These are phyloP conservation scores for Agapornis canus DNA, from an alignment of 2,797 vertebrate genomes.

Conservation along the genomic window DNA sequence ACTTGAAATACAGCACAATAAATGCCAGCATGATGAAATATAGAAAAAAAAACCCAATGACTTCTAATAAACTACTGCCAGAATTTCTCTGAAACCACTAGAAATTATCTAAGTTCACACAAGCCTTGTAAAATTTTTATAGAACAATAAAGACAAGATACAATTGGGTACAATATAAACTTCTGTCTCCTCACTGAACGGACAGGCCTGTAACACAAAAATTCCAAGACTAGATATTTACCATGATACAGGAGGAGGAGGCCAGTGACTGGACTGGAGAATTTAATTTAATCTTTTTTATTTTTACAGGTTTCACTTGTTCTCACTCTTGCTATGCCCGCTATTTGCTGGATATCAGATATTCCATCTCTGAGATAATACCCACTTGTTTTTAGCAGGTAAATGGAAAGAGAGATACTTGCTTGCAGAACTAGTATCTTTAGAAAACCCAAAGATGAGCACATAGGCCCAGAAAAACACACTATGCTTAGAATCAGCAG, in stretches of 20 bases:
- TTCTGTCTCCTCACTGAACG: background rate
- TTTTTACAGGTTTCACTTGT: background rate
- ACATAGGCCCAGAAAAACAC: background rate
- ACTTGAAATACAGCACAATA: background rate
- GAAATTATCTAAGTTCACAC: background rate
- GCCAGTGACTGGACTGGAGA: background rate
- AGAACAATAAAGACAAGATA: background rate
- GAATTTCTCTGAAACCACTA: background rate
- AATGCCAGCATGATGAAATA: background rate
- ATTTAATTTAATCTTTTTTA: background rate
- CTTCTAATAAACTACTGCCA: background rate
- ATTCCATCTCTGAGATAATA: background rate
- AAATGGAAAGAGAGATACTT: background rate
- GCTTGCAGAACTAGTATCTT: background rate
- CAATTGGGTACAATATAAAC: background rate
- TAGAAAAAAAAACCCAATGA: background rate
- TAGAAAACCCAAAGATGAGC: background rate
- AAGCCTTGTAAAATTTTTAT: background rate
- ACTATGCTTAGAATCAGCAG: background rate
- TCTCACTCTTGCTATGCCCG: background rate
- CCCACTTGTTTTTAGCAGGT: background rate
- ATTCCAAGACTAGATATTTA: background rate
- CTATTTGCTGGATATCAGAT: background rate
- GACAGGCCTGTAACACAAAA: background rate
- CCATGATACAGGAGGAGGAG: background rate